Evolutionary conservation across 2,113 vertebrate genomes (phyloP).

Genomic region (Cottus gobio): DNA sequence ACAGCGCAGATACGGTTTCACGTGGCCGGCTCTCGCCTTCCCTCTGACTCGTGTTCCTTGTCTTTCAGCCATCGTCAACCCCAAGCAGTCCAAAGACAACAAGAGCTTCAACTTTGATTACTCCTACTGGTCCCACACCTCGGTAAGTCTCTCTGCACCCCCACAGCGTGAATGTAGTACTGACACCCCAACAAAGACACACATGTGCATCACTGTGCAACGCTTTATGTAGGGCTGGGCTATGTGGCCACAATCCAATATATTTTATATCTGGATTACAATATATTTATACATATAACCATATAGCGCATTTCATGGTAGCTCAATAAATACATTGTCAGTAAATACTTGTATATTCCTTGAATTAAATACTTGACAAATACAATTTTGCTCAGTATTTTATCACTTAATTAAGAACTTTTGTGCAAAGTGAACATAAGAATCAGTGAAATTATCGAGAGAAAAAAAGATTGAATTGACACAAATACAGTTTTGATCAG

Average conservation of each 20-base stretch:
- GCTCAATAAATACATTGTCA: neutral
- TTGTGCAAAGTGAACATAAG: neutral
- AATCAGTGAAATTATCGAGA: neutral
- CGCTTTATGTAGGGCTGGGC: neutral
- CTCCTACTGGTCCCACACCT: slow-evolving; percentile 99
- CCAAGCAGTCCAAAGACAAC: slow-evolving; percentile 97
- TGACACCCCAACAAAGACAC: neutral
- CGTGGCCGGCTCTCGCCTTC: slow-evolving; percentile 12
- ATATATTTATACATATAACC: neutral
- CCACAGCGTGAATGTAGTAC: neutral
- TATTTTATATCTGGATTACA: neutral
- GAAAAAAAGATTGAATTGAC: neutral
- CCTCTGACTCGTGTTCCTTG: slow-evolving; percentile 54
- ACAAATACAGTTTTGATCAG: neutral
- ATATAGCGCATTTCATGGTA: too few relatives aligned
- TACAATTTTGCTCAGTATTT: neutral
- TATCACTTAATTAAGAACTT: neutral
- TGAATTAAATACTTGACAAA: neutral
- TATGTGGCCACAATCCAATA: neutral
- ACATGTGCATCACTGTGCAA: neutral
- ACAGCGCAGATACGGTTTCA: slow-evolving; percentile 54
- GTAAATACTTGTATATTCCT: neutral
- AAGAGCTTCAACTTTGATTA: slow-evolving; percentile 99
- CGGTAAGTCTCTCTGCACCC: slow-evolving; percentile 82
- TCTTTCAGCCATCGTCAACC: slow-evolving; percentile 93